phyloP scores from a whole-genome alignment of 1,140 invertebrate genomes.

The Hylyphantes graminicola region DNA sequence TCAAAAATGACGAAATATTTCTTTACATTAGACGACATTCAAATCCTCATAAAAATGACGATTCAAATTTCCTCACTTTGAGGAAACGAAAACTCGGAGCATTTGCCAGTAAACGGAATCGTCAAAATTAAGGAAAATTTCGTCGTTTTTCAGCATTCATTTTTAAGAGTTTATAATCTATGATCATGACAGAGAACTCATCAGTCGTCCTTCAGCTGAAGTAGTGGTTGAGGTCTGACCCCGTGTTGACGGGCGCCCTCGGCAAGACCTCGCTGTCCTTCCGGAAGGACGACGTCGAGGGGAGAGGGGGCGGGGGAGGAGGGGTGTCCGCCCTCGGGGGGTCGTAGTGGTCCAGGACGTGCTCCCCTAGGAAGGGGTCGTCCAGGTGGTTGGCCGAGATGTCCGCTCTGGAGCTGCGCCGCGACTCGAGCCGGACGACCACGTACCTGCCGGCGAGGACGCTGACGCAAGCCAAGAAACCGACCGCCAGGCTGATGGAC shows the following conservation, averaged over 20 bases:
- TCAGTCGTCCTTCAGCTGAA: conserved; percentile 33
- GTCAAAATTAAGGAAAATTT: too few species aligned
- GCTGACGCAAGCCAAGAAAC: conserved; percentile 5
- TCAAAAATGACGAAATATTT: too few species aligned
- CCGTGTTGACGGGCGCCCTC: conserved; percentile 12
- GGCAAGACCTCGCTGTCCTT: conserved; percentile 23
- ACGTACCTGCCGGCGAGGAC: conserved; percentile 4
- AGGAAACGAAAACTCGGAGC: too few species aligned
- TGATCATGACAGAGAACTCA: too few species aligned
- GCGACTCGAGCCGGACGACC: neutral
- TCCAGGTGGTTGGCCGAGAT: neutral
- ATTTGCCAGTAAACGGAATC: too few species aligned
- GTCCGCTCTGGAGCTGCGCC: neutral
- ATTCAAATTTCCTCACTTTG: too few species aligned
- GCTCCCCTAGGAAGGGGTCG: conserved; percentile 41
- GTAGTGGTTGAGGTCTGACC: conserved; percentile 27
- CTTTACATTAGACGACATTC: too few species aligned
- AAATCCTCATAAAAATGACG: too few species aligned
- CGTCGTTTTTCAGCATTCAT: too few species aligned
- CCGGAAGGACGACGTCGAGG: conserved; percentile 6
- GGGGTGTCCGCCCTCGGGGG: neutral
- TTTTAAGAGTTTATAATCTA: too few species aligned
- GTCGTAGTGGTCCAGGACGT: conserved; percentile 38
- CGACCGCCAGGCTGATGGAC: conserved; percentile 17
- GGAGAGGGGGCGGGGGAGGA: neutral